Evolutionary conservation across 2,113 vertebrate genomes (phyloP), one percentile per base, ranked within the genome.

Genomic region (Azemiops feae): DNA sequence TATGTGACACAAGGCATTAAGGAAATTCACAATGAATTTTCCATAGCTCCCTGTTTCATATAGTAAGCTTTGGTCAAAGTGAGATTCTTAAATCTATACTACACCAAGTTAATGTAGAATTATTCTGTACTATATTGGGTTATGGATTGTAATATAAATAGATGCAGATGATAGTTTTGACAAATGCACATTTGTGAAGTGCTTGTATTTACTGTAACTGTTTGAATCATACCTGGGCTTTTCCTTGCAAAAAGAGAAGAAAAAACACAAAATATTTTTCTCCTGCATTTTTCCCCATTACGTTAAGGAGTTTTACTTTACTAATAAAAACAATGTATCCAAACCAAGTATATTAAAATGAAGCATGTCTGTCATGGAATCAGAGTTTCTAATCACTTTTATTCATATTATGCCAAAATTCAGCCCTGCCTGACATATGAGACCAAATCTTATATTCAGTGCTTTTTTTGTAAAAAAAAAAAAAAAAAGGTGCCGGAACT

Each of bases 401-500:
- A 89, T 74, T 92, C 55, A 20, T 47, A 22, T 53, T 22, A 10
- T 85, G 39, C 81, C 57, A 85, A 89, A 89, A 34, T 52, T 47
- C 45, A 92, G 64, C 25, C 12, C 16, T 81, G 25, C 5, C 87
- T 85, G 87, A 92, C 87, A 45, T 74, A 52, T 22, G 50, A 54
- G 34, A 74, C 58, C 58, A 88, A 89, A 89, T 52, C 87, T 92
- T 92, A 88, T 74, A 88, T 50, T 92, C 39, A 3, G n/a, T n/a
- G n/a, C n/a, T n/a, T n/a, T n/a, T n/a, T n/a, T n/a, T n/a, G n/a
- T n/a, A n/a, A n/a, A n/a, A n/a, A n/a, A n/a, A n/a, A n/a, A n/a
- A n/a, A n/a, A n/a, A n/a, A n/a, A n/a, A n/a, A n/a, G n/a, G n/a
- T n/a, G n/a, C n/a, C n/a, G n/a, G n/a, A n/a, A n/a, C n/a, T n/a